Conservation (phyloP, 2,888 invertebrate genomes). For the Neoitamus cyanurus region DNA sequence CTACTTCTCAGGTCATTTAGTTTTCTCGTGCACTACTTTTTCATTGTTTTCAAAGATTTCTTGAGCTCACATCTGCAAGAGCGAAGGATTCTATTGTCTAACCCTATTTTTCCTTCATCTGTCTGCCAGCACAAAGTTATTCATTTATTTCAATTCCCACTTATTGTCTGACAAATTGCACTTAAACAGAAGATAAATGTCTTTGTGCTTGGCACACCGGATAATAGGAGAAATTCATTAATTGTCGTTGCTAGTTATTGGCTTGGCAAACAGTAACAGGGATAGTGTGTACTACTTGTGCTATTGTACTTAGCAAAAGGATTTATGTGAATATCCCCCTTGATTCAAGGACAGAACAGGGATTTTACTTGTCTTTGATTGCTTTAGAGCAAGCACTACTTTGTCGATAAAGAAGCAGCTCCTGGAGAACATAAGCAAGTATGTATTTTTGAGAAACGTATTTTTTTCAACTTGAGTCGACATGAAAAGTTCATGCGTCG, state of each 20-base stretch:
- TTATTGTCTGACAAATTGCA: constrained; percentile 5
- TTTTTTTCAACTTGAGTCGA: too few species aligned
- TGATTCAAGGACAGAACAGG: background rate
- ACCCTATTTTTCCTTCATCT: background rate
- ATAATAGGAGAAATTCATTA: background rate
- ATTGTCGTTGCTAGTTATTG: background rate
- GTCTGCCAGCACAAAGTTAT: background rate
- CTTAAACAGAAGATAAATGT: background rate
- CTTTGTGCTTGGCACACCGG: background rate
- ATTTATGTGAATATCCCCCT: background rate
- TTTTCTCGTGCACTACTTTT: constrained; percentile 1
- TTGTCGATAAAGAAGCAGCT: too few species aligned
- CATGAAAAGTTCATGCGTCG: too few species aligned
- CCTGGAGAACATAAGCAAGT: too few species aligned
- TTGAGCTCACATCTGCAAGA: background rate
- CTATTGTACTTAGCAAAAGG: background rate
- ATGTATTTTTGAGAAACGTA: too few species aligned
- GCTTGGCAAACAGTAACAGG: background rate
- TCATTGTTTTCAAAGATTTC: background rate
- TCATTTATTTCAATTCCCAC: constrained; percentile 5
- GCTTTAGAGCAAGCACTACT: background rate
- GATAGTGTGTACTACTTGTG: background rate
- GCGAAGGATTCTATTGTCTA: background rate
- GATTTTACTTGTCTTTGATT: background rate
- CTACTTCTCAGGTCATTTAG: constrained; percentile 1